Conservation (phyloP, 2,888 invertebrate genomes). For the Synanthedon tipuliformis region DNA sequence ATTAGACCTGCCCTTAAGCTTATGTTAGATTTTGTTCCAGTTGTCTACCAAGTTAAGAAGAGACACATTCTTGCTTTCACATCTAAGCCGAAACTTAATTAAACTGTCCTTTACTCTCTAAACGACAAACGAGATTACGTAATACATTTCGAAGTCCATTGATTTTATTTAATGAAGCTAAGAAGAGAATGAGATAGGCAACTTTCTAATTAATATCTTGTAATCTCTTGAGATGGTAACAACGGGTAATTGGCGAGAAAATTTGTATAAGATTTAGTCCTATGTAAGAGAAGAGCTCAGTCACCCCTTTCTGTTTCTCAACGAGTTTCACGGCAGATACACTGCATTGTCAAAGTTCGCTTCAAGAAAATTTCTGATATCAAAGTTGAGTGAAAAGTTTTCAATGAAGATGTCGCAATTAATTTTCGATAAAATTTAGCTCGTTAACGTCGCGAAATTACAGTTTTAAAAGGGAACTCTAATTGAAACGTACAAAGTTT, state of each 20-base stretch:
- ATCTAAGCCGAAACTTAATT: slow-evolving; percentile 8
- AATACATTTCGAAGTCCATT: slow-evolving; percentile 14
- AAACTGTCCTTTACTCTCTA: slow-evolving; percentile 8
- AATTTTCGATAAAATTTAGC: slow-evolving; percentile 68
- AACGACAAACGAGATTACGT: slow-evolving; percentile 11
- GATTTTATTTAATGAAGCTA: slow-evolving; percentile 25
- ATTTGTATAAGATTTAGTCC: slow-evolving; percentile 35
- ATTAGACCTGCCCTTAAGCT: background rate
- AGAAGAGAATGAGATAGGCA: slow-evolving; percentile 19
- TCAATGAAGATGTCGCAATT: slow-evolving; percentile 67
- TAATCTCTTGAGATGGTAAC: slow-evolving; percentile 22
- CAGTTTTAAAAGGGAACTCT: slow-evolving; percentile 48
- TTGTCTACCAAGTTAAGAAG: background rate
- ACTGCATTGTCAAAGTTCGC: slow-evolving; percentile 49
- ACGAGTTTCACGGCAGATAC: slow-evolving; percentile 28
- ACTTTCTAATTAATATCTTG: slow-evolving; percentile 37
- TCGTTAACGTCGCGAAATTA: slow-evolving; percentile 64
- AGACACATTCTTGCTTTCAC: background rate
- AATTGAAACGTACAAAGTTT: slow-evolving; percentile 61
- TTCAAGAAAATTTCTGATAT: slow-evolving; percentile 48
- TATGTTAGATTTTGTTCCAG: background rate
- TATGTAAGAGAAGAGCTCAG: slow-evolving; percentile 31
- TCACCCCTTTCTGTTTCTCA: slow-evolving; percentile 16
- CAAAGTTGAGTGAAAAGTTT: slow-evolving; percentile 57
- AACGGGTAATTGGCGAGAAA: slow-evolving; percentile 31